phyloP scores from a whole-genome alignment of 37 sponge, comb jelly and placozoan species.

The Halisarca cf. caerulea region DNA sequence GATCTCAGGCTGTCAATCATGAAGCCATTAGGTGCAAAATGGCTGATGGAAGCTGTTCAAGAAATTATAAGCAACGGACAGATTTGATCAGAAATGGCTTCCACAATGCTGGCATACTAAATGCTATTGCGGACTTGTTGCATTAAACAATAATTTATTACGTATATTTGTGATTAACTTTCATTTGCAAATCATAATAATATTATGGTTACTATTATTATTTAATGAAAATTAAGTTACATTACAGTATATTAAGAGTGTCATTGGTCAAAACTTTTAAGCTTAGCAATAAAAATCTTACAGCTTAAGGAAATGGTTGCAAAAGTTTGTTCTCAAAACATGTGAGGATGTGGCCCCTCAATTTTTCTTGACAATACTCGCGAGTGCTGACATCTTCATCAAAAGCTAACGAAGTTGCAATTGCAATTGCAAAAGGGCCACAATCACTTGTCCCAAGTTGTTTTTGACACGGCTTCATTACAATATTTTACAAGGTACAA shows the following conservation, averaged over 20 bases:
- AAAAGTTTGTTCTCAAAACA: not conserved
- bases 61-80: not conserved
- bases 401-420: constrained; percentile 21
- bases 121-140: not conserved
- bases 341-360: not conserved
- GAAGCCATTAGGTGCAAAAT: constrained; percentile 16
- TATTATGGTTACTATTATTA: too few relatives aligned
- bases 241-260: too few relatives aligned
- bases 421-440: constrained; percentile 10
- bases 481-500: not conserved
- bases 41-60: constrained; percentile 5
- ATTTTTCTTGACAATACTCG: not conserved
- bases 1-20: constrained; percentile 15
- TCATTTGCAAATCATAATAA: not conserved
- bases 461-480: not conserved
- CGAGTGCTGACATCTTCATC: not conserved
- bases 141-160: not conserved
- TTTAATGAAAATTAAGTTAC: too few relatives aligned
- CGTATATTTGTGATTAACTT: not conserved
- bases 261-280: too few relatives aligned
- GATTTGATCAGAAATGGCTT: not conserved
- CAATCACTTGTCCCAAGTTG: not conserved
- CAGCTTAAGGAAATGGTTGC: constrained; percentile 4
- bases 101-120: constrained; percentile 1
- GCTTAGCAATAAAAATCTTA: too few relatives aligned